Conservation (phyloP, 2,888 invertebrate genomes). For the Charanyca ferruginea region DNA sequence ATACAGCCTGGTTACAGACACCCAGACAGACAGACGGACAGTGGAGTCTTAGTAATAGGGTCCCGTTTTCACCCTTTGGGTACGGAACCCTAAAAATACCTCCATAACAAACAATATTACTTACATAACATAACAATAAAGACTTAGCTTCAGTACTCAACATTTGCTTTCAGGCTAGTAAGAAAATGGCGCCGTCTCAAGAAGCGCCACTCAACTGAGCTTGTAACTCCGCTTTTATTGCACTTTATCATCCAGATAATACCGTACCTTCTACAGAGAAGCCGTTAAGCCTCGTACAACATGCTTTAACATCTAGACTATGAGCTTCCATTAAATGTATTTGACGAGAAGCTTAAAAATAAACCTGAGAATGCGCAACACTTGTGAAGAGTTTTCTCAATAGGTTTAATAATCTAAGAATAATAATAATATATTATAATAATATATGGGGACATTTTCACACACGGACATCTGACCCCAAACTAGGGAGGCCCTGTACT, state of each 20-base stretch:
- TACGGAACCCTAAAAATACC: too few species aligned
- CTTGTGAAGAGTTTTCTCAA: background rate
- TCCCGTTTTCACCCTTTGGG: too few species aligned
- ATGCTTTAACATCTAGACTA: conserved; percentile 23
- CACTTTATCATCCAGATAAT: conserved; percentile 54
- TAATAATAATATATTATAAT: too few species aligned
- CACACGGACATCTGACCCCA: too few species aligned
- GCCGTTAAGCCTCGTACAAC: conserved; percentile 45
- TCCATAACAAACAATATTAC: background rate
- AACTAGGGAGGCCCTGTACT: too few species aligned
- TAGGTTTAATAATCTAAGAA: too few species aligned
- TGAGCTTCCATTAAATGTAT: conserved; percentile 34
- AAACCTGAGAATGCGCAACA: background rate
- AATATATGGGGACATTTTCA: too few species aligned
- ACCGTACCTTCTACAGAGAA: conserved; percentile 30
- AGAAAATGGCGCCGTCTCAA: conserved; percentile 36
- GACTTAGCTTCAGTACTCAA: conserved; percentile 15
- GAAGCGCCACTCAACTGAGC: conserved; percentile 23
- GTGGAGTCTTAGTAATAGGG: too few species aligned
- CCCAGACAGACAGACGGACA: too few species aligned
- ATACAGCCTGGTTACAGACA: too few species aligned
- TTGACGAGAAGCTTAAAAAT: conserved; percentile 35
- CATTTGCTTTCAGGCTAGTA: conserved; percentile 11
- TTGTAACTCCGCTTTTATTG: conserved; percentile 56
- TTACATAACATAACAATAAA: conserved; percentile 23